Conservation (phyloP, 2,888 invertebrate genomes). For the Sylvicola cinctus region DNA sequence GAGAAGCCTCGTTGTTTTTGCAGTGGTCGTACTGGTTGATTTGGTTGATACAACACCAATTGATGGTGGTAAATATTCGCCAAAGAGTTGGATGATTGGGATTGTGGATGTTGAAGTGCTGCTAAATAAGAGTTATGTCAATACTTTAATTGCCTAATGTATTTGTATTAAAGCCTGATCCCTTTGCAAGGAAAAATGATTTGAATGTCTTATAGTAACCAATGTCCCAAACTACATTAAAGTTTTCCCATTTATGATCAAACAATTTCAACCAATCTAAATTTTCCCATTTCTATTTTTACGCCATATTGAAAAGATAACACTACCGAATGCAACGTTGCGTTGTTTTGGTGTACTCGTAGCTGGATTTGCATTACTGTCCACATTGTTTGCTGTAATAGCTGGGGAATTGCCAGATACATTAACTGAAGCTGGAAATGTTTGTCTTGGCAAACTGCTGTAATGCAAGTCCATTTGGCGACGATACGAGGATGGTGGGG, state of each 20-base stretch:
- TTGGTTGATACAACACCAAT: constrained; percentile 7
- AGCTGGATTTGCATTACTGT: constrained; percentile 14
- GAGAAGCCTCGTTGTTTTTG: constrained; percentile 45
- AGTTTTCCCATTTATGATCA: no score
- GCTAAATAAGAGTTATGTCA: no score
- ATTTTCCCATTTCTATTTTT: no score
- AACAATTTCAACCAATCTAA: no score
- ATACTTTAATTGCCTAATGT: no score
- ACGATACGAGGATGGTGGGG: constrained; percentile 53
- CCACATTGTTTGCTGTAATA: neutral
- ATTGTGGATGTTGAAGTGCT: constrained; percentile 27
- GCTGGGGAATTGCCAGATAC: neutral
- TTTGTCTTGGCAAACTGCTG: constrained; percentile 57
- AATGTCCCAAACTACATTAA: no score
- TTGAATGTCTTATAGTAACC: no score
- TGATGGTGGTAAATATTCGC: constrained; percentile 7
- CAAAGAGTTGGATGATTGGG: constrained; percentile 5
- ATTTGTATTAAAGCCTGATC: no score
- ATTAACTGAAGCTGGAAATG: constrained; percentile 29
- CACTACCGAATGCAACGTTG: constrained; percentile 58
- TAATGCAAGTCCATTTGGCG: constrained; percentile 58
- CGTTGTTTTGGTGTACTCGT: constrained; percentile 22
- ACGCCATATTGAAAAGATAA: constrained; percentile 2
- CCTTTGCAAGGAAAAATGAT: no score
- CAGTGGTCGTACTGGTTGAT: constrained; percentile 26